Evolutionary conservation across 2,797 vertebrate genomes (phyloP), one percentile per base, ranked within the genome.

Genomic region (Gastrophryne carolinensis): DNA sequence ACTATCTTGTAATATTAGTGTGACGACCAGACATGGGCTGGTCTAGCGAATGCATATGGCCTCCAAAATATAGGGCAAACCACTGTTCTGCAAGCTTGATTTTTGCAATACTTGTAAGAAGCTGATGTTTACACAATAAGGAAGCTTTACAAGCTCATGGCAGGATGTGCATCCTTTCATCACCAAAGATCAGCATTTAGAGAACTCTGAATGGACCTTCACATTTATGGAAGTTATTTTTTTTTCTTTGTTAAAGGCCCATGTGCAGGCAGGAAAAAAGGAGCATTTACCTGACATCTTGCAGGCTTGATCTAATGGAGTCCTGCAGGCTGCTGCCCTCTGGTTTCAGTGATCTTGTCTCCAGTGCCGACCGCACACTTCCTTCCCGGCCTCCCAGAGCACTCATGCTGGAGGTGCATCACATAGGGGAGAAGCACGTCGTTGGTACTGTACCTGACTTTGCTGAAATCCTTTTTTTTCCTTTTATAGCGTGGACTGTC

Each of bases 1-100:
- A 96, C 93, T 0, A 84, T 93, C 72, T 87, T 94, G 75, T 94
- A 83, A 93, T 5, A 2, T 41, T 6, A 0, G 15, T 4, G 5
- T 17, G 44, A n/a, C 19, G 24, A 37, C 19, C 29, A 58, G 13
- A 30, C 10, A 23, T n/a, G 19, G 60, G 27, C 41, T 64, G 12
- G 23, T 44, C 27, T 47, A 56, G 21, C 11, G 11, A 35, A 29
- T n/a, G 12, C 5, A 24, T 24, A 9, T 27, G 29, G 39, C n/a
- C 17, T 50, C 35, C 26, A 35, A 47, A 27, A 23, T 30, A 23
- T 17, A 44, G 35, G 34, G 19, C 60, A 58, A 56, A 21, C 58
- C 64, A 34, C 39, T 61, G 29, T 34, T 56, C 19, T 44, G 23
- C 26, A 34, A 61, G 5, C 44, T 44, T 39, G 12, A 19, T 35